Percentiles rank a stretch among this genome's conserved stretches.
phyloP scores from a whole-genome alignment of 2,888 invertebrate species.

The Lydus trimaculatus region DNA sequence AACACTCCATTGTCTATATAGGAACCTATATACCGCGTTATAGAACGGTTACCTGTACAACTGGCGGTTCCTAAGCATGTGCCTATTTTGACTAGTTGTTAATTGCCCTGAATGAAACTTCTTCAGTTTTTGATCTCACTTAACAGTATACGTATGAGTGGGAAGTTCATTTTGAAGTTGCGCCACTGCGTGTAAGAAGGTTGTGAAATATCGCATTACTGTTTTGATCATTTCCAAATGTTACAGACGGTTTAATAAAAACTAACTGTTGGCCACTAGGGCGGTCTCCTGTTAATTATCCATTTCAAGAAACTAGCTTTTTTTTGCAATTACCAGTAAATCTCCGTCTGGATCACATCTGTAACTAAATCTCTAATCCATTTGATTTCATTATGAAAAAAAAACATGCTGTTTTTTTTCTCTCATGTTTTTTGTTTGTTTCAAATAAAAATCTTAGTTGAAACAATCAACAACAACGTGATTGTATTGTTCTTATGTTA shows the following conservation, averaged over 20 bases:
- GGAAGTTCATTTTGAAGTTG: too few relatives aligned
- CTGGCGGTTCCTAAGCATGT: too few relatives aligned
- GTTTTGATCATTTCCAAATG: background rate
- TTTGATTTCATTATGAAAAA: background rate
- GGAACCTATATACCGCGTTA: too few relatives aligned
- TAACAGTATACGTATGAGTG: too few relatives aligned
- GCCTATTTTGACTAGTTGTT: too few relatives aligned
- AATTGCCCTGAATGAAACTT: too few relatives aligned
- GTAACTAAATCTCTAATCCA: background rate
- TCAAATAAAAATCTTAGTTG: background rate
- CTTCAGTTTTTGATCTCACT: too few relatives aligned
- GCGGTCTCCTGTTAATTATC: slow-evolving; percentile 18
- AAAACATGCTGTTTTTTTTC: background rate
- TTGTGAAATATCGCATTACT: too few relatives aligned
- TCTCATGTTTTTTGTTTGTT: background rate
- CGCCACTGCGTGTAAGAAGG: too few relatives aligned
- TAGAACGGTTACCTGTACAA: too few relatives aligned
- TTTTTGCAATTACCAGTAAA: background rate
- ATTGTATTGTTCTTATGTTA: background rate
- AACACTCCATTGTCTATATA: too few relatives aligned
- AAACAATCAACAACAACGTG: slow-evolving; percentile 3
- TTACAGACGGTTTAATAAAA: slow-evolving; percentile 19
- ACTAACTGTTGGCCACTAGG: slow-evolving; percentile 23
- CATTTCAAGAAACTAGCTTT: background rate
- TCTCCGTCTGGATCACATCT: slow-evolving; percentile 4